Evolutionary conservation across 2,888 invertebrate species (phyloP).

Genomic region (Polymixis lichenea): DNA sequence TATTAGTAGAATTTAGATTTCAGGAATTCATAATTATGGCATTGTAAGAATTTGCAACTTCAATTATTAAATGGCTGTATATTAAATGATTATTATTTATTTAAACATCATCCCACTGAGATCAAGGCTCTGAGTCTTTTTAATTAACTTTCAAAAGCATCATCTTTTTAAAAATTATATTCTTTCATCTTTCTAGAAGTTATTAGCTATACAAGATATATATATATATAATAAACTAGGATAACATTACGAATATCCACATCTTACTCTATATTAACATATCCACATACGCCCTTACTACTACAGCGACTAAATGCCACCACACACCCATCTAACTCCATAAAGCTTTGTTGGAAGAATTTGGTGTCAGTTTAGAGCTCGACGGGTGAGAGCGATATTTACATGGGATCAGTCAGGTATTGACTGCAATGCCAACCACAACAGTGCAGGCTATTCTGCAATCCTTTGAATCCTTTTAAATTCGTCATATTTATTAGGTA

Average conservation of each 20-base stretch:
- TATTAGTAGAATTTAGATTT: constrained; percentile 61
- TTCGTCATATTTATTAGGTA: constrained; percentile 77
- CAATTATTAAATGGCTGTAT: constrained; percentile 75
- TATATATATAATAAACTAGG: constrained; percentile 83
- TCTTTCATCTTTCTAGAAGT: constrained; percentile 80
- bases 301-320: constrained; percentile 87
- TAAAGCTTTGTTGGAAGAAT: constrained; percentile 88
- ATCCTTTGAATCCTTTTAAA: constrained; percentile 70
- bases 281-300: constrained; percentile 86
- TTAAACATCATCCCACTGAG: constrained; percentile 85
- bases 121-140: constrained; percentile 83
- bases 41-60: constrained; percentile 73
- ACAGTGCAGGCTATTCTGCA: constrained; percentile 72
- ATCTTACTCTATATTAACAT: constrained; percentile 90
- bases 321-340: constrained; percentile 82
- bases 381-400: constrained; percentile 85
- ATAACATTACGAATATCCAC: constrained; percentile 89
- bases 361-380: constrained; percentile 85
- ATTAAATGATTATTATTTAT: constrained; percentile 72
- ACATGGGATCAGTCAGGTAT: constrained; percentile 84
- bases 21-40: constrained; percentile 74
- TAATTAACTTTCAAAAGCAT: constrained; percentile 79
- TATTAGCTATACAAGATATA: constrained; percentile 88
- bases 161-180: constrained; percentile 79
- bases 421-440: constrained; percentile 75